phyloP scores from a whole-genome alignment of 2,113 vertebrate species.

The Melierax canorus region DNA sequence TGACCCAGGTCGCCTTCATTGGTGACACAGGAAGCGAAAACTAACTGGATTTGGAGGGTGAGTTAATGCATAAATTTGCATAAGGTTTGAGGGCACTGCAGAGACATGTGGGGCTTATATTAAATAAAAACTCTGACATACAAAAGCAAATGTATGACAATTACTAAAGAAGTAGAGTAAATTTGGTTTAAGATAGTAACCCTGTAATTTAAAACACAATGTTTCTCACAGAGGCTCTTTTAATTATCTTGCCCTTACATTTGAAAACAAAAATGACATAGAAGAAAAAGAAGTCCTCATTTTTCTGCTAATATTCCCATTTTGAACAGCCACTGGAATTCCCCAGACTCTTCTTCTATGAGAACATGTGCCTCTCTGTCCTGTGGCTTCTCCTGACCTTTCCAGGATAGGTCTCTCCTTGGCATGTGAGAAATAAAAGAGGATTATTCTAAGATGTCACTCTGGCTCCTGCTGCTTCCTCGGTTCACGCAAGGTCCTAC shows the following conservation, averaged over 20 bases:
- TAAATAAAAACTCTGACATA: neutral
- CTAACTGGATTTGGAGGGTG: neutral
- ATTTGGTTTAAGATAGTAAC: neutral
- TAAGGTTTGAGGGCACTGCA: neutral
- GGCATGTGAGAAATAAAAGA: neutral
- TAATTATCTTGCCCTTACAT: neutral
- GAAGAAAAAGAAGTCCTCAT: neutral
- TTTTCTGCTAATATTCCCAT: neutral
- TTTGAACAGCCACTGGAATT: neutral
- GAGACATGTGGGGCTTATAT: neutral
- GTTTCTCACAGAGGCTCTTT: neutral
- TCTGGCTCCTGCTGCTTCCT: neutral
- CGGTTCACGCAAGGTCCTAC: neutral
- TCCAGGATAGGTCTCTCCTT: neutral
- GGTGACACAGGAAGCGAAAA: neutral
- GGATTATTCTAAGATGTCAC: neutral
- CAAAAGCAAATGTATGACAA: neutral
- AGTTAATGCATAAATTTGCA: neutral
- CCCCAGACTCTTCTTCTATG: neutral
- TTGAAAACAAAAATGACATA: neutral
- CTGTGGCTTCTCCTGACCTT: neutral
- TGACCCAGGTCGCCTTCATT: neutral
- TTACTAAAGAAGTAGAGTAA: neutral
- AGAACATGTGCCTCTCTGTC: neutral
- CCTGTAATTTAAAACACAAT: neutral